Percentiles rank a stretch among this genome's conserved stretches.
Evolutionary conservation across 2,797 vertebrate species (phyloP).

Genomic region (Clarias platycephalus): DNA sequence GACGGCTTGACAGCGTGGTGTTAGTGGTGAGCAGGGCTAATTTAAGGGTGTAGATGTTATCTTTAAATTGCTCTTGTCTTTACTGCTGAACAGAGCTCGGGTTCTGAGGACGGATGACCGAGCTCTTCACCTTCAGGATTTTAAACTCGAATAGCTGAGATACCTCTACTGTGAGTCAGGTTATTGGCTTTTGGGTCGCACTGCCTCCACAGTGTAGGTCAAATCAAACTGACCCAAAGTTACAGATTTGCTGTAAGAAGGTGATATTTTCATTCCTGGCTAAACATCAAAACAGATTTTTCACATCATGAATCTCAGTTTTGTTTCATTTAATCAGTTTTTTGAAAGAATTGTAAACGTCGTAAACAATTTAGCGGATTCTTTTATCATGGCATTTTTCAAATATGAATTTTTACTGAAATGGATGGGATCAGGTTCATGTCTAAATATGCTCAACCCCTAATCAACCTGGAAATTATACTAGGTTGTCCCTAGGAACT

Average conservation of each 20-base stretch:
- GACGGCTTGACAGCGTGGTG: not conserved
- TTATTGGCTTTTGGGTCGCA: not conserved
- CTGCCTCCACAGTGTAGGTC: conserved; percentile 4
- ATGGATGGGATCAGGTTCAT: too few relatives aligned
- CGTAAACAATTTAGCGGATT: too few relatives aligned
- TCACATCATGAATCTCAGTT: not conserved
- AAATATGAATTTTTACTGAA: too few relatives aligned
- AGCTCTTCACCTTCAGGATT: conserved; percentile 12
- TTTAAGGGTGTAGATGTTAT: conserved; percentile 36
- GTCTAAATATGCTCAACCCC: too few relatives aligned
- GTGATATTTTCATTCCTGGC: not conserved
- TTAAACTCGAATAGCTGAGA: not conserved
- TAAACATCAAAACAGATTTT: too few relatives aligned
- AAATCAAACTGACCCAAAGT: conserved; percentile 5
- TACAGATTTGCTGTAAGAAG: not conserved
- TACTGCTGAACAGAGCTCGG: not conserved
- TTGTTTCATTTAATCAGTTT: too few relatives aligned
- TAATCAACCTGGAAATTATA: too few relatives aligned
- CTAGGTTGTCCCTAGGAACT: too few relatives aligned
- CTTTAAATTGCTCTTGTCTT: conserved; percentile 42
- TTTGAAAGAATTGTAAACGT: too few relatives aligned
- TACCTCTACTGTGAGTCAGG: not conserved
- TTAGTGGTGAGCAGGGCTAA: not conserved
- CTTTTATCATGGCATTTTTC: too few relatives aligned
- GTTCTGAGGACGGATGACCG: not conserved